phyloP scores from a whole-genome alignment of 2,797 vertebrate genomes.

The Fundulus diaphanus region DNA sequence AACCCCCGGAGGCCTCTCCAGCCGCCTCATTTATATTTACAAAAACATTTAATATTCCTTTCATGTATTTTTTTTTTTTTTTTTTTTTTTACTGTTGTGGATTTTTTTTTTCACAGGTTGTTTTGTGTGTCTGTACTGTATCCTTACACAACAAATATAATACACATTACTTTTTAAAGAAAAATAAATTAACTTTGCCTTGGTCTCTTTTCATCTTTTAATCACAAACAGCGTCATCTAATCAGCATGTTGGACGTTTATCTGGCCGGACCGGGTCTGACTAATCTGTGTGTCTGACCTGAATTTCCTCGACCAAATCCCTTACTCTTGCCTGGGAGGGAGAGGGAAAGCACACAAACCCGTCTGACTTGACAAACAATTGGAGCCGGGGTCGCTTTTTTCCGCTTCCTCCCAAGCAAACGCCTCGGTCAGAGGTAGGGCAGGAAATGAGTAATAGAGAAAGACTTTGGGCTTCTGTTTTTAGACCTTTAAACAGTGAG shows the following conservation, averaged over 20 bases:
- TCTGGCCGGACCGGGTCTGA: slow-evolving; percentile 34
- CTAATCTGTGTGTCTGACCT: slow-evolving; percentile 63
- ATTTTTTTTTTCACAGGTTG: slow-evolving; percentile 65
- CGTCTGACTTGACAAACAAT: slow-evolving; percentile 52
- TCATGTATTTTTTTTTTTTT: slow-evolving; percentile 48
- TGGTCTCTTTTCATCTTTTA: neutral
- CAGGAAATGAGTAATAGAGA: slow-evolving; percentile 53
- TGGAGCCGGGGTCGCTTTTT: slow-evolving; percentile 41
- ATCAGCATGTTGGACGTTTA: slow-evolving; percentile 38
- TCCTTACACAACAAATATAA: slow-evolving; percentile 64
- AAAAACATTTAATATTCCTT: slow-evolving; percentile 40
- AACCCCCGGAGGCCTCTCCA: slow-evolving; percentile 33
- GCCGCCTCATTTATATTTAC: slow-evolving; percentile 37
- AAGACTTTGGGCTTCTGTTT: slow-evolving; percentile 52
- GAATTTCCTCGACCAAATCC: slow-evolving; percentile 67
- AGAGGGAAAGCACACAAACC: slow-evolving; percentile 44
- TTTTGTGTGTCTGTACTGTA: slow-evolving; percentile 64
- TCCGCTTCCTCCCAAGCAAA: slow-evolving; percentile 52
- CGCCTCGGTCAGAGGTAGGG: slow-evolving; percentile 34
- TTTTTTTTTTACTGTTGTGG: slow-evolving; percentile 54
- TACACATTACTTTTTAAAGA: slow-evolving; percentile 57
- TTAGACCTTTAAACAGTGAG: slow-evolving; percentile 25
- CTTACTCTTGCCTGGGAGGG: slow-evolving; percentile 23
- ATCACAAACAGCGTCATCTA: slow-evolving; percentile 12
- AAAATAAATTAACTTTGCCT: slow-evolving; percentile 46